Conservation (phyloP, 2,113 vertebrate genomes). For the Microtus montanus region DNA sequence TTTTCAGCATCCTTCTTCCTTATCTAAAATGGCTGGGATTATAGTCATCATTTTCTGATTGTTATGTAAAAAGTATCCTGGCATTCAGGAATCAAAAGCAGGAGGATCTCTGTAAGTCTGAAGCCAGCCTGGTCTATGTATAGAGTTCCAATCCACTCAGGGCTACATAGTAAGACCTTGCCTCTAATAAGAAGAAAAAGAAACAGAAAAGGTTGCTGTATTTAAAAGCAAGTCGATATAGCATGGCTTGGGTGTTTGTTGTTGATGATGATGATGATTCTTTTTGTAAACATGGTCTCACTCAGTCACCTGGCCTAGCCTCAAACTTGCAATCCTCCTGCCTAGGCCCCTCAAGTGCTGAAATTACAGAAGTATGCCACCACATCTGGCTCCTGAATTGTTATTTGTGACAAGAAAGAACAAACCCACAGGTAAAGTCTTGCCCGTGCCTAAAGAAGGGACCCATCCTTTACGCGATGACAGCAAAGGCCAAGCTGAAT, state of each 20-base stretch:
- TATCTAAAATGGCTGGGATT: not conserved
- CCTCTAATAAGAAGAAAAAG: not conserved
- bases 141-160: not conserved
- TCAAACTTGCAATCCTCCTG: not conserved
- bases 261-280: not conserved
- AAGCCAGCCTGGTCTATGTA: not conserved
- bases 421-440: constrained; percentile 20
- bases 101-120: not conserved
- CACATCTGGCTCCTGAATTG: not conserved
- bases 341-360: not conserved
- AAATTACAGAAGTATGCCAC: not conserved
- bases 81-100: not conserved
- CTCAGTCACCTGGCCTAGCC: not conserved
- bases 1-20: not conserved
- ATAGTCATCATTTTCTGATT: not conserved
- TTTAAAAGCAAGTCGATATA: not conserved
- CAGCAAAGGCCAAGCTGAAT: not conserved
- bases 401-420: constrained; percentile 14
- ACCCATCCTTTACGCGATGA: not conserved
- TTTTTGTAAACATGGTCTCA: not conserved
- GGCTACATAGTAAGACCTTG: not conserved
- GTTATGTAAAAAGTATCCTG: not conserved
- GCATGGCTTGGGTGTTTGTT: not conserved
- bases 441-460: not conserved
- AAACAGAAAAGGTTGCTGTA: not conserved